Evolutionary conservation across 1,140 invertebrate species (phyloP), one percentile per base, ranked within the genome.

Genomic region (Eumeta japonica): DNA sequence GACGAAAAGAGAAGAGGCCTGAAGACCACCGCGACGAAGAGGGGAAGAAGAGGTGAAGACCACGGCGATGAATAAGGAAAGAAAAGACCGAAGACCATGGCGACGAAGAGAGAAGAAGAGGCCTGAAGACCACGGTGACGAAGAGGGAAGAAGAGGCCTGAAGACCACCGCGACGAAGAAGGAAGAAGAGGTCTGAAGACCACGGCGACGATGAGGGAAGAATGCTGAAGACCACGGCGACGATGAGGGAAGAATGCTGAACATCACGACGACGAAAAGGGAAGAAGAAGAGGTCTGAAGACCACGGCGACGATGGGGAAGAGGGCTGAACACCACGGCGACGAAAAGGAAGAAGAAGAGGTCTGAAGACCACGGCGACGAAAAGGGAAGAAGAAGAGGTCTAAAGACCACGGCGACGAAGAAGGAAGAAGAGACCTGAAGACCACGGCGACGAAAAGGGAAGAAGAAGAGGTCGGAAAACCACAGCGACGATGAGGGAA

Each of bases 351-450:
- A n/a, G 20, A 5, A 24, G 20, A 5, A 24, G 20, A 24, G 20
- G 20, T 7, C n/a, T n/a, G n/a, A n/a, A 24, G n/a, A 24, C 20
- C n/a, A n/a, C 20, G 20, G 20, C 20, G 20, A n/a, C 20, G 20
- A 24, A 24, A n/a, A 24, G 20, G 20, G 20, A 33, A 11, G 33
- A 35, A 34, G 28, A 43, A 12, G 30, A 41, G 41, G 38, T 33
- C 14, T 24, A 28, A 40, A 43, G 40, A 46, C 1, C 5, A 19
- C 3, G 20, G 27, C 15, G 18, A n/a, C n/a, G n/a, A n/a, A n/a
- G n/a, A n/a, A n/a, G n/a, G n/a, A n/a, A n/a, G n/a, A n/a, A n/a
- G n/a, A n/a, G n/a, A n/a, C n/a, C n/a, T n/a, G n/a, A n/a, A n/a
- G n/a, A n/a, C n/a, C n/a, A n/a, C n/a, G n/a, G n/a, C n/a, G n/a